phyloP scores from a whole-genome alignment of 2,888 invertebrate species.

The Gortyna flavago region DNA sequence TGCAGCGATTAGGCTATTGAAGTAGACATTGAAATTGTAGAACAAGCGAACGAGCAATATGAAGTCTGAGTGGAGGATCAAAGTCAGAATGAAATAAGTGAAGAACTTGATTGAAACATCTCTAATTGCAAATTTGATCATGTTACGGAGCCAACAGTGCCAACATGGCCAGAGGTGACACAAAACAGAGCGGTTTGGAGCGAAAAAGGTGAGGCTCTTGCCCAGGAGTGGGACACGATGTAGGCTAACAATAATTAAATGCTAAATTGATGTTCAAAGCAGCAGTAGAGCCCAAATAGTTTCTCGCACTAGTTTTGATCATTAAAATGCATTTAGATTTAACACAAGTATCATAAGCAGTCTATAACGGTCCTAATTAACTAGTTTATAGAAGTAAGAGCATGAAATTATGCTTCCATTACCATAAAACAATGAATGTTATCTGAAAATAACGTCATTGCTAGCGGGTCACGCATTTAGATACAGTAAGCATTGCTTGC shows the following conservation, averaged over 20 bases:
- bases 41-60: background rate
- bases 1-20: background rate
- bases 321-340: conserved; percentile 8
- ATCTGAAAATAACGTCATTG: conserved; percentile 4
- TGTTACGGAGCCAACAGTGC: background rate
- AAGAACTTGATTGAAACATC: too few species aligned
- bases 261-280: background rate
- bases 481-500: conserved; percentile 3
- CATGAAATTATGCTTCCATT: conserved; percentile 5
- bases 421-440: conserved; percentile 12
- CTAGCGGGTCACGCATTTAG: conserved; percentile 1
- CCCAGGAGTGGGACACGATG: background rate
- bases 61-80: background rate
- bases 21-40: background rate
- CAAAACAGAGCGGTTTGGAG: background rate
- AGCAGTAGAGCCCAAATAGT: background rate
- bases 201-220: background rate
- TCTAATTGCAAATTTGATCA: background rate
- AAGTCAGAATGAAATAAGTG: background rate
- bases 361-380: conserved; percentile 29
- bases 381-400: background rate
- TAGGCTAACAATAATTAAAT: background rate
- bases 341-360: background rate
- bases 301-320: background rate
- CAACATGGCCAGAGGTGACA: background rate